Base-by-base conservation (phyloP, 1,140 invertebrate species). In the Saccostrea echinata region DNA sequence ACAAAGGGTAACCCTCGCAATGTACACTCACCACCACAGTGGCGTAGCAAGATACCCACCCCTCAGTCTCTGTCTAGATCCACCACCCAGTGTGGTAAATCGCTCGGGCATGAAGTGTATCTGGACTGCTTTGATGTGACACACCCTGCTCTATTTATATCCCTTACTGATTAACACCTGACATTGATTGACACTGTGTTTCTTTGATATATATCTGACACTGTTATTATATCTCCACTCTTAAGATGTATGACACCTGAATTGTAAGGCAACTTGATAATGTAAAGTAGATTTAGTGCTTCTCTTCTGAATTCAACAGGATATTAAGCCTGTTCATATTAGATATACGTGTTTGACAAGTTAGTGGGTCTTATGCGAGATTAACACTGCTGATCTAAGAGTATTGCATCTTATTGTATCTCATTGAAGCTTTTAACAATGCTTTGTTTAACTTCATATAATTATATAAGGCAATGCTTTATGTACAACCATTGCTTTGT, bases 41-140 rank as follows among this genome's bases (percentile, higher is more conserved):
- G 88, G 88, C 88, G 84, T 76, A 91, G 86, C 71, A 71, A 61
- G 80, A 88, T 89, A 80, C 84, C 86, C 53, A 83, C 81, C 51
- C 81, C 81, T 53, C 68, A 27, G 27, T 76, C 68, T 76, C 27
- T 76, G 68, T 76, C 68, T 30, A 76, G 68, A 76, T 76, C 68
- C 68, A 76, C 68, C 11, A 27, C 68, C 68, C 68, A 76, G 68
- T 76, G 27, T 27, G 68, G 68, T 76, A 76, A 76, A 76, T 76
- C 30, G 27, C 68, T 76, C 68, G 68, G 68, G 68, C 68, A 76
- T 76, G 68, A 76, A 16, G 68, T 76, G 68, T 76, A 76, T 76
- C 68, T 76, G 68, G 68, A 76, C 68, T 76, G 68, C 68, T 76
- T 76, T 76, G 68, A 76, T 76, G 68, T 76, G 68, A 8, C 30